Conservation (phyloP, 2,797 vertebrate species). For the Lepilemur septentrionalis region DNA sequence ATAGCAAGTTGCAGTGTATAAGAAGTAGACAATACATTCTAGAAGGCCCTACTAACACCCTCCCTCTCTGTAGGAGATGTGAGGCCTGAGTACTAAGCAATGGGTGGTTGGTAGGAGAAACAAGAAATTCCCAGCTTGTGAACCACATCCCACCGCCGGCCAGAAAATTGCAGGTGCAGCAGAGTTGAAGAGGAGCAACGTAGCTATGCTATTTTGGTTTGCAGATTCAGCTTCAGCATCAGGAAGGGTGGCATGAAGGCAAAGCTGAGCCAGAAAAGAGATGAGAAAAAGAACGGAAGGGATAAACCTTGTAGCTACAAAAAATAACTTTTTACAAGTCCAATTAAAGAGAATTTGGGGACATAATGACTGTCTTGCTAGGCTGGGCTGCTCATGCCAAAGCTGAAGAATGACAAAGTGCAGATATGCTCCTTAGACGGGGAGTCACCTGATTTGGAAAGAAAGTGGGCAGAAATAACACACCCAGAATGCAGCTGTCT, state of each 20-base stretch:
- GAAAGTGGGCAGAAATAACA: background rate
- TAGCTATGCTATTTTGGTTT: background rate
- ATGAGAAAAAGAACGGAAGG: background rate
- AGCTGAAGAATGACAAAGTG: background rate
- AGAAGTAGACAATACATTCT: background rate
- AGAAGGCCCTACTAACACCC: background rate
- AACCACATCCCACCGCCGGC: background rate
- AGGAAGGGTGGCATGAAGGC: background rate
- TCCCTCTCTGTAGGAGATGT: background rate
- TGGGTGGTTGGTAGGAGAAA: background rate
- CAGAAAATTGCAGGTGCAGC: background rate
- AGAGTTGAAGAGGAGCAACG: too few relatives aligned
- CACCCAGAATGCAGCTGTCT: background rate
- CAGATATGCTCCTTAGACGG: background rate
- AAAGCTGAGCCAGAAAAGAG: background rate
- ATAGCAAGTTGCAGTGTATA: background rate
- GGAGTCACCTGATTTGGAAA: background rate
- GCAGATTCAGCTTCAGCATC: background rate
- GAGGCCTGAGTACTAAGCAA: background rate
- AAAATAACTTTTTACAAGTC: background rate
- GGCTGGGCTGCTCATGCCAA: background rate
- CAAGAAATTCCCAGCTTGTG: background rate
- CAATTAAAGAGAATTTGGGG: background rate
- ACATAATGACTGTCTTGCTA: background rate
- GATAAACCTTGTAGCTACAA: background rate